Percentiles rank a stretch among this genome's conserved stretches.
phyloP scores from a whole-genome alignment of 2,888 invertebrate genomes.

The Fragum sueziense region DNA sequence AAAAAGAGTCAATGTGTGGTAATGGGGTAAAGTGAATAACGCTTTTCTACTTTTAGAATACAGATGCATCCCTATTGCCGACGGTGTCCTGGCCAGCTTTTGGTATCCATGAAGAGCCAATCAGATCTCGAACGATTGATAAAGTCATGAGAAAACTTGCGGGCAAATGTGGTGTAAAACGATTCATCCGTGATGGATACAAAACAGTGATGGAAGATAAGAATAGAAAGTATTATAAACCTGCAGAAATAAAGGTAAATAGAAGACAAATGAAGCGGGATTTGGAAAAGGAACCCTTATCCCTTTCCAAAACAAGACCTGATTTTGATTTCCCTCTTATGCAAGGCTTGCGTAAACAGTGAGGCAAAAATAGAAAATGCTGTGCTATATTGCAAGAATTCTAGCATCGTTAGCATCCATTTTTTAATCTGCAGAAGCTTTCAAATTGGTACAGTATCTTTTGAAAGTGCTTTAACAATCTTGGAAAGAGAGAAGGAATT shows the following conservation, averaged over 20 bases:
- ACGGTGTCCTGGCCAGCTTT: conserved; percentile 99
- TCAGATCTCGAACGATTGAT: conserved; percentile 93
- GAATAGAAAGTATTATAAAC: conserved; percentile 90
- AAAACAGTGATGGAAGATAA: conserved; percentile 94
- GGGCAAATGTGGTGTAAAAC: conserved; percentile 95
- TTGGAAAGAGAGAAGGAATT: too few relatives aligned
- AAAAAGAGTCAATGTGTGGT: too few relatives aligned
- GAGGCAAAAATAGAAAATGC: too few relatives aligned
- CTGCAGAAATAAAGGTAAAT: conserved; percentile 92
- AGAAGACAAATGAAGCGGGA: too few relatives aligned
- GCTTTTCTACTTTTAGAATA: conserved; percentile 73
- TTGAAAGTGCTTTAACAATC: too few relatives aligned
- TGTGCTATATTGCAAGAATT: too few relatives aligned
- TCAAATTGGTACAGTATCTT: too few relatives aligned
- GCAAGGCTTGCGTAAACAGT: too few relatives aligned
- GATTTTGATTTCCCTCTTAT: too few relatives aligned
- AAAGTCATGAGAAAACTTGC: conserved; percentile 89
- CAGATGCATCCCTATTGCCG: conserved; percentile 94
- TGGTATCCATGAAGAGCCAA: conserved; percentile 96
- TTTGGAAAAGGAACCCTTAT: background rate
- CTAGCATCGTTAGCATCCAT: too few relatives aligned
- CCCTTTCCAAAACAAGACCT: too few relatives aligned
- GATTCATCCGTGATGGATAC: conserved; percentile 97
- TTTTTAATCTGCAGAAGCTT: too few relatives aligned
- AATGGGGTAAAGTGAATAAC: background rate